Evolutionary conservation across 1,140 invertebrate genomes (phyloP).

Genomic region (Scaptomyza hsui): DNA sequence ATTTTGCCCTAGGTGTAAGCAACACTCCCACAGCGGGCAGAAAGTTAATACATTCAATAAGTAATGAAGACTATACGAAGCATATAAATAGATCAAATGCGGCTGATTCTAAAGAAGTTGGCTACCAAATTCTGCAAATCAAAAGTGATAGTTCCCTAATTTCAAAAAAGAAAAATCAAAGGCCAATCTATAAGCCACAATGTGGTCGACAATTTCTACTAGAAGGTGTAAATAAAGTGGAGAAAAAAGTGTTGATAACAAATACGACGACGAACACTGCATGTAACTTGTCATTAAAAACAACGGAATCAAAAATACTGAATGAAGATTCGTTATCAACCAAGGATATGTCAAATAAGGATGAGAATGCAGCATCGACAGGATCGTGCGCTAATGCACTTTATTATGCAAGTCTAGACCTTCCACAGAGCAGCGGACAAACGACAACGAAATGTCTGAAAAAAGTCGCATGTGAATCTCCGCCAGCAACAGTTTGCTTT

Average conservation of each 20-base stretch:
- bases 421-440: slow-evolving; percentile 83
- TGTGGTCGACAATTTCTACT: slow-evolving; percentile 53
- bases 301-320: slow-evolving; percentile 14
- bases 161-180: slow-evolving; percentile 62
- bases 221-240: slow-evolving; percentile 36
- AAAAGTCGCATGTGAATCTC: slow-evolving; percentile 60
- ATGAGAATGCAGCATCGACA: slow-evolving; percentile 75
- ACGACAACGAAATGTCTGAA: slow-evolving; percentile 73
- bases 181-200: slow-evolving; percentile 76
- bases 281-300: slow-evolving; percentile 24
- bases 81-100: slow-evolving; percentile 44
- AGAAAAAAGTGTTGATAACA: slow-evolving; percentile 28
- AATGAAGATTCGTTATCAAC: slow-evolving; percentile 26
- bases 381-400: slow-evolving; percentile 85
- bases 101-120: slow-evolving; percentile 40
- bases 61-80: slow-evolving; percentile 68
- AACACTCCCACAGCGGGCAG: slow-evolving; percentile 31
- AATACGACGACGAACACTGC: slow-evolving; percentile 17
- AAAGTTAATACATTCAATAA: slow-evolving; percentile 69
- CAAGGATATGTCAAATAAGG: slow-evolving; percentile 26
- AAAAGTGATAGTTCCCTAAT: slow-evolving; percentile 78
- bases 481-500: slow-evolving; percentile 79
- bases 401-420: slow-evolving; percentile 88
- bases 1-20: slow-evolving; percentile 43
- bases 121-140: slow-evolving; percentile 77